Evolutionary conservation across 2,113 vertebrate species (phyloP), one percentile per base, ranked within the genome.

Genomic region (Catagonus wagneri): DNA sequence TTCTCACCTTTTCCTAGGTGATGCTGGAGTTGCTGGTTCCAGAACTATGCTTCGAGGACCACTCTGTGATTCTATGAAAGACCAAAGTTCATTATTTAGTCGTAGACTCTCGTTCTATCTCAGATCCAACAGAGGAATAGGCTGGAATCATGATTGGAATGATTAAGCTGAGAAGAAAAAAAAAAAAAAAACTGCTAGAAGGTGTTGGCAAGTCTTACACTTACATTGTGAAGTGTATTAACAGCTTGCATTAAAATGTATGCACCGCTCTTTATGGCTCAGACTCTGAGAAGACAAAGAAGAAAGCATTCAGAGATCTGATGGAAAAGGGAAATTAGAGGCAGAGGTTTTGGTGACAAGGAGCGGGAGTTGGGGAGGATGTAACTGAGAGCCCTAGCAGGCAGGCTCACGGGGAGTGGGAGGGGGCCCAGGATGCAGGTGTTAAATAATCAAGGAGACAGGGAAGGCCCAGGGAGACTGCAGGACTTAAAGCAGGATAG

Each of bases 391-490:
- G 7, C 14, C 56, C 65, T 20, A n/a, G n/a, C n/a, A n/a, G n/a
- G n/a, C n/a, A n/a, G n/a, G n/a, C n/a, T n/a, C 2, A 66, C 52
- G 0, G 6, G 22, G n/a, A 9, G 36, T 19, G 4, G 0, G 4
- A 5, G n/a, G 39, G 22, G 68, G 6, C 3, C 3, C 0, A 36
- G 69, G 54, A 2, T 3, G 7, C 7, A 23, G 5, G 6, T 12
- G 6, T 63, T 69, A 4, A 19, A n/a, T 32, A 1, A 20, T 25
- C 39, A 44, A 36, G 22, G 54, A 72, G 12, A 6, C 23, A 56
- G 27, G 14, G 4, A 63, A 29, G 65, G 14, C 14, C 27, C 6
- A 52, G 56, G 20, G 10, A 54, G 3, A 2, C n/a, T 17, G n/a
- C 20, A n/a, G 16, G 7, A 60, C 8, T 2, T 2, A 69, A 58